Evolutionary conservation across 2,888 invertebrate genomes (phyloP).

Genomic region (Schizotus pectinicornis): DNA sequence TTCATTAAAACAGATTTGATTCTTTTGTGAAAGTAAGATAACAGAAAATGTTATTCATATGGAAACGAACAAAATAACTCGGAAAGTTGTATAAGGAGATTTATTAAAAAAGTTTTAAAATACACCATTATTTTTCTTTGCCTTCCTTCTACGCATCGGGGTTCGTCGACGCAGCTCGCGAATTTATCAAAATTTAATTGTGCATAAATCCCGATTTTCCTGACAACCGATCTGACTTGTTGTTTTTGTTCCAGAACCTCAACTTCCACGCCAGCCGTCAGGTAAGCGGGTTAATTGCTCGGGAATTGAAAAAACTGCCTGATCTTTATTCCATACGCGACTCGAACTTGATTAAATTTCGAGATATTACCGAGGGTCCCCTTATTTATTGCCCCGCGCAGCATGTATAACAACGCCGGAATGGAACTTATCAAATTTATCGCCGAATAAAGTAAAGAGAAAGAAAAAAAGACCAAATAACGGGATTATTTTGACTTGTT

Average conservation of each 20-base stretch:
- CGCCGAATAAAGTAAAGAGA: constrained; percentile 25
- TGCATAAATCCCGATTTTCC: constrained; percentile 13
- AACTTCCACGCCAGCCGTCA: neutral
- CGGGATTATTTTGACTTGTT: constrained; percentile 2
- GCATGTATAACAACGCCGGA: constrained; percentile 34
- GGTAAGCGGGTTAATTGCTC: constrained; percentile 18
- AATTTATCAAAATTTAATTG: constrained; percentile 24
- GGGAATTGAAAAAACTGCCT: constrained; percentile 34
- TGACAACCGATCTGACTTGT: neutral
- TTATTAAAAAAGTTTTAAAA: constrained; percentile 35
- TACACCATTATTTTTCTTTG: constrained; percentile 25
- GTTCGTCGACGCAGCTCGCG: constrained; percentile 1
- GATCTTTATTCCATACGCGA: constrained; percentile 47
- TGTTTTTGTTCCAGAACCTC: constrained; percentile 14
- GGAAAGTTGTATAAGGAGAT: constrained; percentile 27
- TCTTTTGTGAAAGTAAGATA: constrained; percentile 20
- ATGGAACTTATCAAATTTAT: constrained; percentile 39
- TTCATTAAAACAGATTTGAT: constrained; percentile 22
- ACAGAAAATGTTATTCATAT: constrained; percentile 27
- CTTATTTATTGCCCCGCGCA: constrained; percentile 43
- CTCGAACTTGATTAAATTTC: constrained; percentile 50
- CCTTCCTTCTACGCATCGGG: constrained; percentile 1
- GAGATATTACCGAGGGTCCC: constrained; percentile 47
- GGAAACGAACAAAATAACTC: constrained; percentile 26
- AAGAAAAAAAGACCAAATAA: constrained; percentile 27